Evolutionary conservation across 1,140 invertebrate species (phyloP).

Genomic region (Macrostomum lignano): DNA sequence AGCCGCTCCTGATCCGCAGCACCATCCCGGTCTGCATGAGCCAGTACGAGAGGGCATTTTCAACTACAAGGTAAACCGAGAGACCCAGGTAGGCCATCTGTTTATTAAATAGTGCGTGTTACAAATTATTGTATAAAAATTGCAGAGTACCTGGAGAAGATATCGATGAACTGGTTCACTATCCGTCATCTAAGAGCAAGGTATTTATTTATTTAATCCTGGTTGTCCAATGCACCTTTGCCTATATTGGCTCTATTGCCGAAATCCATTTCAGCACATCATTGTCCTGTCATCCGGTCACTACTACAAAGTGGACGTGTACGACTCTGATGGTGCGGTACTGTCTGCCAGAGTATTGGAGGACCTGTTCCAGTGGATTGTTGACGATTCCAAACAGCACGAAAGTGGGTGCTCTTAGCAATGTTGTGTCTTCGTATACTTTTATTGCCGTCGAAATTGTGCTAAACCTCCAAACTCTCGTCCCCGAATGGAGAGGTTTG

Average conservation of each 20-base stretch:
- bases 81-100: conserved; percentile 27
- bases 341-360: conserved; percentile 22
- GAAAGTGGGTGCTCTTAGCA: conserved; percentile 11
- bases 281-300: conserved; percentile 70
- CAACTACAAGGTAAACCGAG: conserved; percentile 44
- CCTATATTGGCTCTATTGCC: too few relatives aligned
- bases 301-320: conserved; percentile 72
- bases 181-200: too few relatives aligned
- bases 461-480: too few relatives aligned
- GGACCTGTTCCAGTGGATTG: conserved; percentile 28
- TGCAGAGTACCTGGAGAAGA: not conserved
- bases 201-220: too few relatives aligned
- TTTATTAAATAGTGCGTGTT: conserved; percentile 34
- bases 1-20: conserved; percentile 12
- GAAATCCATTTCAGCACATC: conserved; percentile 59
- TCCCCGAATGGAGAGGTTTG: too few relatives aligned
- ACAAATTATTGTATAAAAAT: conserved; percentile 3
- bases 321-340: conserved; percentile 32
- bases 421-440: too few relatives aligned
- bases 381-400: conserved; percentile 24
- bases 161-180: conserved; percentile 35
- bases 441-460: too few relatives aligned
- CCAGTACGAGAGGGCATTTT: conserved; percentile 88
- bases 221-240: too few relatives aligned
- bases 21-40: conserved; percentile 70